Conservation (phyloP, 1,140 invertebrate species). For the Chionoecetes opilio region DNA sequence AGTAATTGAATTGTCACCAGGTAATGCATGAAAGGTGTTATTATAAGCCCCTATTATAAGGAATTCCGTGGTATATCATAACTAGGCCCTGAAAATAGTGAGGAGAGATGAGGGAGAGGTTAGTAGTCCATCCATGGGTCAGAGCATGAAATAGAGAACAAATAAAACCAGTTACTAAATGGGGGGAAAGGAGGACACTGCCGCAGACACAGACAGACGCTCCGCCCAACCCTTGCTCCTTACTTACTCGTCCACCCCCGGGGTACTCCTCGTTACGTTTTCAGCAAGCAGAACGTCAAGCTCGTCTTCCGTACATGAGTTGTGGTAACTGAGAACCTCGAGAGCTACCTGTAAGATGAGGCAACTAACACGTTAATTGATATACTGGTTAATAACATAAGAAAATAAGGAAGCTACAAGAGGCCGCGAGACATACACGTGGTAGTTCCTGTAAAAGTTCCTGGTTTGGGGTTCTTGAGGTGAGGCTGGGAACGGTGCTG, state of each 20-base stretch:
- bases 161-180: constrained; percentile 64
- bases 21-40: no score
- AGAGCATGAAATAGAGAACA: constrained; percentile 71
- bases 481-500: not conserved
- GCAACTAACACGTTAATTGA: constrained; percentile 65
- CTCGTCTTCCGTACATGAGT: constrained; percentile 90
- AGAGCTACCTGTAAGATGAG: constrained; percentile 87
- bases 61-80: constrained; percentile 48
- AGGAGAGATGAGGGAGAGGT: constrained; percentile 46
- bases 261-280: constrained; percentile 75
- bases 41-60: no score
- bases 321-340: constrained; percentile 93
- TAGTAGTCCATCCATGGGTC: constrained; percentile 58
- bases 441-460: no score
- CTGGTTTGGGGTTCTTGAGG: not conserved
- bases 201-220: constrained; percentile 61
- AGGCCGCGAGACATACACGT: no score
- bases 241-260: constrained; percentile 85
- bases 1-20: not conserved
- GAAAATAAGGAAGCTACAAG: no score
- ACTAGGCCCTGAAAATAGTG: constrained; percentile 48
- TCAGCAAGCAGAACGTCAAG: constrained; percentile 85
- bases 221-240: not conserved
- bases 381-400: not conserved
- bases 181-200: constrained; percentile 48